Percentiles rank a stretch among this genome's conserved stretches.
Evolutionary conservation across 2,888 invertebrate species (phyloP).

Genomic region (Agonum fuliginosum): DNA sequence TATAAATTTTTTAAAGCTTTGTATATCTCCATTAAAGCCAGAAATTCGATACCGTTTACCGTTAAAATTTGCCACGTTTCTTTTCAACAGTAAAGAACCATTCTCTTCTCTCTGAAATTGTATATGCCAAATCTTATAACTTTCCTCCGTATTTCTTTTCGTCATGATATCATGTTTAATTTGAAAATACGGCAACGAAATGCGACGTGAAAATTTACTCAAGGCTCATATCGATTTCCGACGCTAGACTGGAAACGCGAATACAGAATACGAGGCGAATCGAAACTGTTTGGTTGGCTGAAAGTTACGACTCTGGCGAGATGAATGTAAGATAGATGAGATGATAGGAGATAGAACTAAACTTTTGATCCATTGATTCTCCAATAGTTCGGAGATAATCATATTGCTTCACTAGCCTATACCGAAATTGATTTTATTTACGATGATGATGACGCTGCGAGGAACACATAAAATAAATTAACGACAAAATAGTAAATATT

Average conservation of each 20-base stretch:
- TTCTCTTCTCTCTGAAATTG: too few relatives aligned
- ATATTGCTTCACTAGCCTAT: background rate
- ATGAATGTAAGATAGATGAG: background rate
- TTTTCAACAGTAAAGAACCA: too few relatives aligned
- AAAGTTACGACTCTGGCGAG: background rate
- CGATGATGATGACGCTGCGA: too few relatives aligned
- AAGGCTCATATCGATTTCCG: background rate
- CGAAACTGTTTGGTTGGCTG: background rate
- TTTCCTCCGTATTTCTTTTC: background rate
- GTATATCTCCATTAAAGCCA: too few relatives aligned
- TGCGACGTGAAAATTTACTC: conserved; percentile 13
- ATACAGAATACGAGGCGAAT: too few relatives aligned
- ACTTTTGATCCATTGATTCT: background rate
- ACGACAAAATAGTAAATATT: too few relatives aligned
- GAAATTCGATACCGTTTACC: too few relatives aligned
- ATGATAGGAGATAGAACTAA: background rate
- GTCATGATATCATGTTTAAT: background rate
- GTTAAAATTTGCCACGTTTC: too few relatives aligned
- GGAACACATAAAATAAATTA: too few relatives aligned
- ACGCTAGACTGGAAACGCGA: too few relatives aligned
- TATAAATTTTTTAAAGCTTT: too few relatives aligned
- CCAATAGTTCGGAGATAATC: background rate
- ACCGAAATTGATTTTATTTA: background rate
- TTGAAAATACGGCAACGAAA: conserved; percentile 18
- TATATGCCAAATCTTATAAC: background rate